Evolutionary conservation across 2,113 vertebrate species (phyloP).

Genomic region (Eubucco bourcierii): DNA sequence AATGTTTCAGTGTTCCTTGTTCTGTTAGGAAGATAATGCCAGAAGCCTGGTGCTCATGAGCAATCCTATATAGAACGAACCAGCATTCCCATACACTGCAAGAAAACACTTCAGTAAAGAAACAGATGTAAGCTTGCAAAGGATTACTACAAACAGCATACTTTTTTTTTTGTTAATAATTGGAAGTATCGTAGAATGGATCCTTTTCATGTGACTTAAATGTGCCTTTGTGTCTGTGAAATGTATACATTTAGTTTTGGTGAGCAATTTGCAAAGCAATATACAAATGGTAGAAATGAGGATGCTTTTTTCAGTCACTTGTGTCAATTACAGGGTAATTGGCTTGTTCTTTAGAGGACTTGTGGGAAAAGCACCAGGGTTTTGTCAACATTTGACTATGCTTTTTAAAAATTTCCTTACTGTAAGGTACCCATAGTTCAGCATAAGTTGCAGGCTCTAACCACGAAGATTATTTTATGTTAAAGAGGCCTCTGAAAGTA

Average conservation of each 20-base stretch:
- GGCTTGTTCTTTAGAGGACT: conserved; percentile 46
- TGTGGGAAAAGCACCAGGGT: conserved; percentile 8
- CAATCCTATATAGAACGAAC: conserved; percentile 49
- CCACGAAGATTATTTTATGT: conserved; percentile 6
- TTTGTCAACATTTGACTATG: conserved; percentile 19
- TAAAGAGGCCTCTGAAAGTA: conserved; percentile 19
- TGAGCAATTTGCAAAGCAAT: conserved; percentile 43
- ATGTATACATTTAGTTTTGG: conserved; percentile 47
- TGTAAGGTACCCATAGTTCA: conserved; percentile 34
- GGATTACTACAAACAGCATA: not conserved
- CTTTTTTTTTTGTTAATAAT: not conserved
- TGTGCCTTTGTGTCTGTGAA: conserved; percentile 41
- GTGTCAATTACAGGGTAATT: conserved; percentile 54
- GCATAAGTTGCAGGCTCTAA: not conserved
- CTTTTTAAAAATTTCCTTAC: conserved; percentile 11
- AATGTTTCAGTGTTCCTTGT: conserved; percentile 23
- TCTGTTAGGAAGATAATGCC: conserved; percentile 40
- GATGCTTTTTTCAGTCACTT: conserved; percentile 41
- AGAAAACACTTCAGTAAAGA: conserved; percentile 17
- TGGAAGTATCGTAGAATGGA: conserved; percentile 30
- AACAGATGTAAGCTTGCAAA: conserved; percentile 32
- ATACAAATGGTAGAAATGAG: not conserved
- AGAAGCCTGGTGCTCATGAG: conserved; percentile 14
- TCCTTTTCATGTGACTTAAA: conserved; percentile 49
- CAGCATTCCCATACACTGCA: not conserved